These are phyloP conservation scores for Lysiphlebus fabarum DNA, from an alignment of 1,140 invertebrate species.

Conservation along the genomic window DNA sequence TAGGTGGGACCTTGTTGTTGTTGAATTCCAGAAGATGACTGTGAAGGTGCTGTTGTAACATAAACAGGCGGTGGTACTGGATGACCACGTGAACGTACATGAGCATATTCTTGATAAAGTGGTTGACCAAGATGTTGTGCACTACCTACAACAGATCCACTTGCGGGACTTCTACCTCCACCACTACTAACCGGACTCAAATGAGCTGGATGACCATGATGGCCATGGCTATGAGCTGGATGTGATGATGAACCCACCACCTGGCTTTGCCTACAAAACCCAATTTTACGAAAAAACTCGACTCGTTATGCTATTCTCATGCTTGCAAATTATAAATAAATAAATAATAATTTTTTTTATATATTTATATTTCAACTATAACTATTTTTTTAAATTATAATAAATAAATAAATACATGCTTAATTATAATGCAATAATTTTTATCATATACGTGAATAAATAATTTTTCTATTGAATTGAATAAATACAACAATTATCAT, in stretches of 20 bases:
- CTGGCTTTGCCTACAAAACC: conserved; percentile 51
- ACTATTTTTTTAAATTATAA: too few species aligned
- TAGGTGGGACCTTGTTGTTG: conserved; percentile 55
- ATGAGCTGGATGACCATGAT: conserved; percentile 49
- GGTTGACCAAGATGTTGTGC: conserved; percentile 53
- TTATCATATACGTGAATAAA: too few species aligned
- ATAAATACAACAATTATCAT: too few species aligned
- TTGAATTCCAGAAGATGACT: conserved; percentile 49
- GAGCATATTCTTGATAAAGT: conserved; percentile 52
- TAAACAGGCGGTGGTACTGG: conserved; percentile 53
- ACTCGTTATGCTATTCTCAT: conserved; percentile 32
- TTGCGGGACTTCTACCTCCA: conserved; percentile 47
- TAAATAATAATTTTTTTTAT: too few species aligned
- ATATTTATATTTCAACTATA: too few species aligned
- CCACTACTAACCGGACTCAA: conserved; percentile 45
- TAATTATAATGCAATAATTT: too few species aligned
- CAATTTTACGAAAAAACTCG: conserved; percentile 35
- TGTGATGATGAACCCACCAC: conserved; percentile 49
- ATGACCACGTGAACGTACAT: conserved; percentile 49
- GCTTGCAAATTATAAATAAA: not conserved
- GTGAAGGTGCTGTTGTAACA: conserved; percentile 50
- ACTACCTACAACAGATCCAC: conserved; percentile 42
- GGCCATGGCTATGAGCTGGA: conserved; percentile 49
- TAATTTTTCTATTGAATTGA: too few species aligned
- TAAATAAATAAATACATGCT: too few species aligned